Base-by-base conservation (phyloP, 35 echinoderm and acorn worm species). In the Ophiothrix spiculata region DNA sequence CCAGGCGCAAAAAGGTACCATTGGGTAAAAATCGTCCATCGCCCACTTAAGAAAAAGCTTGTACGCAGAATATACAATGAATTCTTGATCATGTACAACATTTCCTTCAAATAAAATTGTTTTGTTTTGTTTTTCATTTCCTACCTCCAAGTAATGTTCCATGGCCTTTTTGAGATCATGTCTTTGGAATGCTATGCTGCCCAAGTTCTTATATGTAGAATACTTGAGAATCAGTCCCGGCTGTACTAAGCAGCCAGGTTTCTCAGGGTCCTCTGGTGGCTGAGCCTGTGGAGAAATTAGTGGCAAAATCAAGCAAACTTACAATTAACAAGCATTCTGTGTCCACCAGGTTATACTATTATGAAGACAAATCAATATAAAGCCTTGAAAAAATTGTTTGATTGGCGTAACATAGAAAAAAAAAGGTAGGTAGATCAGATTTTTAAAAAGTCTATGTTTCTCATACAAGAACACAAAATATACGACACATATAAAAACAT, bases 201-300 rank as follows among this genome's bases (percentile, higher is more conserved):
- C 93, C 8, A 95, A 81, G 42, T 95, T 95, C 81, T 95, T 95
- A 54, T 95, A 95, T 0, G 89, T 82, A 4, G 85, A 91, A 80
- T 95, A 95, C 74, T 95, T 95, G 56, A 95, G 77, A 35, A 87
- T 91, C 39, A 90, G 38, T 15, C 82, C 93, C 13, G 93, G 90
- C 34, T 87, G 77, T 41, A 86, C 81, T 39, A 91, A 38, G 33
- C 37, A 60, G 35, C 39, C 75, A 33, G 45, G 73, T 0, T 80
- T 74, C 74, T 91, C 69, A 21, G 35, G 32, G 1, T 84, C 81
- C 19, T 88, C 85, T 0, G 93, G 85, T 35, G 60, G 82, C 64
- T 95, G 80, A 0, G 84, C 85, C 89, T 95, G 13, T 17, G 76
- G 15, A 33, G 32, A 15, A 17, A 15, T 15, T 78, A 17, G 15